These are phyloP conservation scores for Myzus persicae DNA, from an alignment of 1,140 invertebrate species.

Conservation along the genomic window DNA sequence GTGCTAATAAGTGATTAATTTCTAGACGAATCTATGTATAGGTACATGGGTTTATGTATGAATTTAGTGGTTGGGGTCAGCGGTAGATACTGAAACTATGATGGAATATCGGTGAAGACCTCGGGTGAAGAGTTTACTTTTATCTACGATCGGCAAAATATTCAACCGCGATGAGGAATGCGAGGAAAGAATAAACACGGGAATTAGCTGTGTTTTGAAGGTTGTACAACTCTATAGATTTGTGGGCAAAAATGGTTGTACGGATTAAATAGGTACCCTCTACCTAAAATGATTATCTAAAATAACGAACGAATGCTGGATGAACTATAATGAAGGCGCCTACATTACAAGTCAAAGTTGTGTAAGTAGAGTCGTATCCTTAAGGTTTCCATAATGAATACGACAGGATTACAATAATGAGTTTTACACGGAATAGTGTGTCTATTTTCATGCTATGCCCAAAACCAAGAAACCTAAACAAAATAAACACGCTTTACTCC, in stretches of 20 bases:
- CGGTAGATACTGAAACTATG: no score
- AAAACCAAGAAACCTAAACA: neutral
- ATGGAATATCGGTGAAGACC: no score
- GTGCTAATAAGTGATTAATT: neutral
- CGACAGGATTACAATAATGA: neutral
- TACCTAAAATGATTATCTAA: neutral
- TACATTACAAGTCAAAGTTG: neutral
- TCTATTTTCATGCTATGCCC: neutral
- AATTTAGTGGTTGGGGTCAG: no score
- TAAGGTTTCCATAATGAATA: conserved; percentile 29
- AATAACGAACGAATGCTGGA: neutral
- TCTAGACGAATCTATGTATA: neutral
- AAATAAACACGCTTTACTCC: neutral
- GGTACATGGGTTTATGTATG: no score
- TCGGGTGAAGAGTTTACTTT: no score
- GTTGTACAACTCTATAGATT: neutral
- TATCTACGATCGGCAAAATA: no score
- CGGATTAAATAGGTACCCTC: neutral
- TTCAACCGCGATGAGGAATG: no score
- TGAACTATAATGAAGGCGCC: neutral
- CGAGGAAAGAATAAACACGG: no score
- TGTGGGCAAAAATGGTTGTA: neutral
- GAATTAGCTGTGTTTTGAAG: no score
- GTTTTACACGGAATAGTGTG: neutral
- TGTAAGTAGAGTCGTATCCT: neutral